A percentile compares a stretch with the other conserved stretches of the same genome.
Conservation (phyloP, 2,888 invertebrate species). For the Podotricha telesiphe region DNA sequence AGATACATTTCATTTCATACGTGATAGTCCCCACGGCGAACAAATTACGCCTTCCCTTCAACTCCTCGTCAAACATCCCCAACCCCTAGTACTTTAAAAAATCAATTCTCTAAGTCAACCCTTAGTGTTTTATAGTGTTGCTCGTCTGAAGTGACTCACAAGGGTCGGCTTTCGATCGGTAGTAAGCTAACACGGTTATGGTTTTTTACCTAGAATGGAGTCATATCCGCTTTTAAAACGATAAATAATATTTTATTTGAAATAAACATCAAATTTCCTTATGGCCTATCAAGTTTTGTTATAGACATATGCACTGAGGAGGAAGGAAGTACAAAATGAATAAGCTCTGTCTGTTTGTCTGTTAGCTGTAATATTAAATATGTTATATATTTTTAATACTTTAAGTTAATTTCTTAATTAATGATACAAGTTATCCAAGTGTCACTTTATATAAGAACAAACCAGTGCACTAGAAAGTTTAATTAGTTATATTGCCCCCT, state of each 20-base stretch:
- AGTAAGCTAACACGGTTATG: constrained; percentile 22
- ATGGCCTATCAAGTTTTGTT: too few relatives aligned
- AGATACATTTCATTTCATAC: neutral
- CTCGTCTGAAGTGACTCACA: constrained; percentile 23
- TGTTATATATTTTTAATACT: neutral
- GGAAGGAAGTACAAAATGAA: neutral
- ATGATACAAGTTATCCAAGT: too few relatives aligned
- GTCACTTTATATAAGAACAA: too few relatives aligned
- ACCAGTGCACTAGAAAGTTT: too few relatives aligned
- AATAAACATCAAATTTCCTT: neutral
- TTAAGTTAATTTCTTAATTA: too few relatives aligned
- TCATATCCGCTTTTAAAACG: constrained; percentile 20
- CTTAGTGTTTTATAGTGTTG: constrained; percentile 2
- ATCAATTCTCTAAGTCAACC: constrained; percentile 8
- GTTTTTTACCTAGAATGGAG: constrained; percentile 25
- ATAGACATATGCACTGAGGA: neutral
- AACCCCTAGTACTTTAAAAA: constrained; percentile 13
- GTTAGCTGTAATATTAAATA: too few relatives aligned
- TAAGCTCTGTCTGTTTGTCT: neutral
- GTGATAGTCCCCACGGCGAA: neutral
- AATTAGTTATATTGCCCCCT: neutral
- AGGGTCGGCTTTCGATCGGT: constrained; percentile 14
- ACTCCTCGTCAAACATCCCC: constrained; percentile 1
- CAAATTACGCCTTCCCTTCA: neutral
- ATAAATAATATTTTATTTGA: constrained; percentile 4